Evolutionary conservation across 2,888 invertebrate species (phyloP).

Genomic region (Andrena fulva): DNA sequence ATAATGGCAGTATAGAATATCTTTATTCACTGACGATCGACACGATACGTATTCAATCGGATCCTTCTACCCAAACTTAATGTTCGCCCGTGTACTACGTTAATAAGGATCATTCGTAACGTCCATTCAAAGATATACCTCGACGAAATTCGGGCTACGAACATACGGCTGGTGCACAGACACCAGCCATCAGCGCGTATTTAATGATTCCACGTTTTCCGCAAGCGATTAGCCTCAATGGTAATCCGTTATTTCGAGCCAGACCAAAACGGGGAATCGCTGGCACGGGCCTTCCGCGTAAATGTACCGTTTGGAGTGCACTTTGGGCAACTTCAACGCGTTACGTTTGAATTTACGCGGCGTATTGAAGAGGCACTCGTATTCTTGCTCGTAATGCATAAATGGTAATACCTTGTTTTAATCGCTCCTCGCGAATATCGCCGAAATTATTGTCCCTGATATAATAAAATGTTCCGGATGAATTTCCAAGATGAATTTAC

Average conservation of each 20-base stretch:
- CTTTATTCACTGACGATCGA: not conserved
- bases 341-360: not conserved
- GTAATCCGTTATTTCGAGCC: slow-evolving; percentile 63
- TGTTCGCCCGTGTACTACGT: not conserved
- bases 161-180: slow-evolving; percentile 15
- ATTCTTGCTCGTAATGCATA: not conserved
- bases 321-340: not conserved
- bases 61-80: not conserved
- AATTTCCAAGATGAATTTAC: not conserved
- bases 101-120: not conserved
- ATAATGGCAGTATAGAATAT: not conserved
- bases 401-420: not conserved
- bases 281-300: not conserved
- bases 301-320: slow-evolving; percentile 9
- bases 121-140: not conserved
- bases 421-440: not conserved
- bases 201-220: slow-evolving; percentile 62
- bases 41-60: not conserved
- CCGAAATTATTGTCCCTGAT: not conserved
- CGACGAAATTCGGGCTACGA: not conserved
- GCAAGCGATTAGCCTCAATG: slow-evolving; percentile 47
- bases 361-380: not conserved
- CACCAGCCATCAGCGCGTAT: slow-evolving; percentile 42
- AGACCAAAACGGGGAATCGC: slow-evolving; percentile 16
- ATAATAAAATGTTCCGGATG: not conserved